Conservation (phyloP, 2,113 vertebrate genomes). For the Halichoerus grypus region DNA sequence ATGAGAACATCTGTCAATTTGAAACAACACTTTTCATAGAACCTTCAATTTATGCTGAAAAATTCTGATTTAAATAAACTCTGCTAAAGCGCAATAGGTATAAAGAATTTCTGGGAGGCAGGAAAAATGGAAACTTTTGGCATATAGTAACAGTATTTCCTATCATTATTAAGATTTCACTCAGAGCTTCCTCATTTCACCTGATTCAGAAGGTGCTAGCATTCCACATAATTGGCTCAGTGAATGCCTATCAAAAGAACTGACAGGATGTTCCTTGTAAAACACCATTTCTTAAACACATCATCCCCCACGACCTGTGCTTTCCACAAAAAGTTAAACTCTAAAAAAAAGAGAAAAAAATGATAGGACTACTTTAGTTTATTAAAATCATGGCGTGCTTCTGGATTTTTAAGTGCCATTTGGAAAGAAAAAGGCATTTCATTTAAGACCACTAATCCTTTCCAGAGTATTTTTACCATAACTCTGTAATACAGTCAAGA, state of each 20-base stretch:
- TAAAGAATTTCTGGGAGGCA: conserved; percentile 35
- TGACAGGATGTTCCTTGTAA: background rate
- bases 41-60: background rate
- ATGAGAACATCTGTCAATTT: background rate
- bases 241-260: background rate
- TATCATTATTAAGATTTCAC: background rate
- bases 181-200: background rate
- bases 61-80: conserved; percentile 38
- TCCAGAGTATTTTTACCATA: background rate
- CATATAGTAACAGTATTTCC: background rate
- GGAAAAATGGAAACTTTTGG: conserved; percentile 16
- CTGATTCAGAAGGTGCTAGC: background rate
- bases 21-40: conserved; percentile 29
- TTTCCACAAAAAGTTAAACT: conserved; percentile 1
- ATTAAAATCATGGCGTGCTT: background rate
- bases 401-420: background rate
- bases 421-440: background rate
- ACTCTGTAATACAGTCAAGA: background rate
- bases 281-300: background rate
- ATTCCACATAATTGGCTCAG: background rate
- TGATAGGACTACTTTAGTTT: background rate
- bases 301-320: background rate
- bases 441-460: background rate
- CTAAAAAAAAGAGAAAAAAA: background rate
- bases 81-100: background rate